Conservation (phyloP, 2,797 vertebrate genomes). For the Euthynnus affinis region DNA sequence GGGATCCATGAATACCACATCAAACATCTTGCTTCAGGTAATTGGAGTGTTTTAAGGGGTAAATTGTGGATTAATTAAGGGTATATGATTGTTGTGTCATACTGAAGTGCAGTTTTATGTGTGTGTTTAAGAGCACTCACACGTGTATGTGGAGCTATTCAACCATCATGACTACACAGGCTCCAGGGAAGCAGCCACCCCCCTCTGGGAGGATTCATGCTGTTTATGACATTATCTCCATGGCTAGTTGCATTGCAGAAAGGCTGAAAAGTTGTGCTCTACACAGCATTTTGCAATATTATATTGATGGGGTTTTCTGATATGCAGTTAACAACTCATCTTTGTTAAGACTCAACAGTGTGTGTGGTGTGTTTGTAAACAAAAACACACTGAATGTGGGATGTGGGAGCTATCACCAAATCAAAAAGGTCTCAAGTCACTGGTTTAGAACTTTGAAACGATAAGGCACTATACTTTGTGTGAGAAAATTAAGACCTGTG, state of each 20-base stretch:
- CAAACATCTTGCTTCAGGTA: background rate
- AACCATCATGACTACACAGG: slow-evolving; percentile 4
- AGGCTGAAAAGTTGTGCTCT: slow-evolving; percentile 4
- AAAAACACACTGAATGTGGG: background rate
- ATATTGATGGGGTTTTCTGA: background rate
- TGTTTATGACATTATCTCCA: slow-evolving; percentile 7
- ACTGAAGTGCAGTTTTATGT: background rate
- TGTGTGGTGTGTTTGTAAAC: background rate
- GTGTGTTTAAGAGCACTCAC: background rate
- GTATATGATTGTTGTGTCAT: background rate
- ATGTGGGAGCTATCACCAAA: background rate
- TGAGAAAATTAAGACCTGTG: background rate
- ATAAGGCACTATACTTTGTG: background rate
- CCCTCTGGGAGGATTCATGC: background rate
- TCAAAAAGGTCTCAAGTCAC: background rate
- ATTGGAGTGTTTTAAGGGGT: slow-evolving; percentile 2
- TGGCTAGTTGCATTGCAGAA: slow-evolving; percentile 1
- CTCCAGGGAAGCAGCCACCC: background rate
- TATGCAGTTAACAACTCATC: background rate
- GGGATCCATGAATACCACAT: no score
- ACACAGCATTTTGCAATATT: background rate
- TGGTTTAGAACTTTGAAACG: background rate
- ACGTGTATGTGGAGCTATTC: background rate
- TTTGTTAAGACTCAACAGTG: background rate
- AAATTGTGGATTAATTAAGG: background rate